Evolutionary conservation across 1,140 invertebrate genomes (phyloP), one percentile per base, ranked within the genome.

Genomic region (Camponotus floridanus): DNA sequence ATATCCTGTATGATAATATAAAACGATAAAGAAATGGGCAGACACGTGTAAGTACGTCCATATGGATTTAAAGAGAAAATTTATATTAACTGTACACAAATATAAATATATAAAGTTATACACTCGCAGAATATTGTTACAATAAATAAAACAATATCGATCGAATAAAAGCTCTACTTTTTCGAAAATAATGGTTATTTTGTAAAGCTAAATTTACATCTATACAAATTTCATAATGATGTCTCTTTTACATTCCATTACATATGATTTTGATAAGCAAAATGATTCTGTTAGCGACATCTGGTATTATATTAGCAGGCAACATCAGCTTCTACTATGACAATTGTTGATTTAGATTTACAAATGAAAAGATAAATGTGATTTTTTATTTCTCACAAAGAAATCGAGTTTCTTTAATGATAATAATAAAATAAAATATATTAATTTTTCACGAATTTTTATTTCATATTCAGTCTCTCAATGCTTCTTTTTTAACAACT

Each of bases 271-370:
- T 18, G 2, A 57, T 57, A 57, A 80, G 33, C 8, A 55, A 65
- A 78, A 80, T 39, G 9, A 6, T 55, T 39, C 13, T 13, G 51
- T 55, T 79, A 57, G 11, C 8, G 26, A 80, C 21, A 42, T 70
- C 64, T 70, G 26, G 73, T 21, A 33, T 59, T 51, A 42, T 33
- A 36, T 33, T 36, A 59, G 18, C 42, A 11, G 42, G n/a, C 13
- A 71, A 42, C 8, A 3, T 73, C 55, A 36, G 36, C 42, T 33
- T 81, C 68, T 74, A 48, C 39, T 36, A 73, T 73, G 8, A 33
- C 26, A 73, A 9, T 61, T 71, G 78, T 71, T 59, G 79, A 21
- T 71, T 59, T 36, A 42, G 70, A 26, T n/a, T n/a, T 9, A 59
- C 6, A 26, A 55, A 39, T 13, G 9, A 33, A 33, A 33, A 45